Percentiles rank a stretch among this genome's conserved stretches.
Evolutionary conservation across 2,797 vertebrate genomes (phyloP).

Genomic region (Argentina silus): DNA sequence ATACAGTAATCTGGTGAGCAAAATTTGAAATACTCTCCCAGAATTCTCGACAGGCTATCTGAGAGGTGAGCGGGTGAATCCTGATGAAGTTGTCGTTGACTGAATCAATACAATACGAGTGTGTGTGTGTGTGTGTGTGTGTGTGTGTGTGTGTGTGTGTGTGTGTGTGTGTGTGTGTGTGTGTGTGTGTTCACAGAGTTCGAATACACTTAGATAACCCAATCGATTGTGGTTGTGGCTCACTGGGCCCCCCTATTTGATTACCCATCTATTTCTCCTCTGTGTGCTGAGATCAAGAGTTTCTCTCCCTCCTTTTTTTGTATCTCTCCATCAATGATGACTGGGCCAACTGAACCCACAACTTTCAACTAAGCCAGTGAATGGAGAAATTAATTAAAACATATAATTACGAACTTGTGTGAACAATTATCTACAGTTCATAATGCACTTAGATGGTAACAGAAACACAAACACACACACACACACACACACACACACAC

Average conservation of each 20-base stretch:
- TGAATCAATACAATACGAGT: conserved; percentile 62
- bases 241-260: conserved; percentile 81
- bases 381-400: conserved; percentile 35
- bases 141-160: conserved; percentile 30
- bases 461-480: conserved; percentile 8
- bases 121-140: conserved; percentile 3
- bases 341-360: conserved; percentile 57
- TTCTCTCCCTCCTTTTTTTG: conserved; percentile 57
- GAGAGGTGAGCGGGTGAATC: conserved; percentile 63
- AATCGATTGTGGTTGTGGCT: conserved; percentile 85
- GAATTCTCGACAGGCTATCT: conserved; percentile 51
- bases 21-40: conserved; percentile 45
- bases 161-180: conserved; percentile 11
- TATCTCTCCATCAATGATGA: conserved; percentile 65
- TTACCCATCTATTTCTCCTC: conserved; percentile 84
- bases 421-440: conserved; percentile 28
- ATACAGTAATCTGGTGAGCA: conserved; percentile 30
- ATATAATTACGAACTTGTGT: conserved; percentile 57
- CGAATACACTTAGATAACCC: conserved; percentile 81
- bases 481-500: conserved; percentile 13
- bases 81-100: conserved; percentile 69
- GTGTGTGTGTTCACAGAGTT: conserved; percentile 60
- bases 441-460: neutral
- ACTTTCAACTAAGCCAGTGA: conserved; percentile 34
- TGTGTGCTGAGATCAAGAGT: conserved; percentile 79